Evolutionary conservation across 1,140 invertebrate species (phyloP).

Genomic region (Anoplophora glabripennis): DNA sequence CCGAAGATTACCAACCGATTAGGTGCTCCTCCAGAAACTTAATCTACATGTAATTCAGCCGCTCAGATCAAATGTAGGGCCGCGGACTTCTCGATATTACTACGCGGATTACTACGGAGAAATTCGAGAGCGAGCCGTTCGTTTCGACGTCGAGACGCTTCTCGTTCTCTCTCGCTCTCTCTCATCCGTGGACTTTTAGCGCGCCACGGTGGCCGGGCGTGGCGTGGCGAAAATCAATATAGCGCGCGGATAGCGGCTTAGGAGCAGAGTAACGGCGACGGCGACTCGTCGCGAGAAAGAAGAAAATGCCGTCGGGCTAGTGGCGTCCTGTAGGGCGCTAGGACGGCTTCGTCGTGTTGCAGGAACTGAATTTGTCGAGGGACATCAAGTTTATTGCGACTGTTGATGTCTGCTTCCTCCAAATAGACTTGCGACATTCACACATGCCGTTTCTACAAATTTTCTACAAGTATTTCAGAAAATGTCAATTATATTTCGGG

Average conservation of each 20-base stretch:
- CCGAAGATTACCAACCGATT: no score
- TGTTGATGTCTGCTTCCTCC: no score
- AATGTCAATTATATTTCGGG: no score
- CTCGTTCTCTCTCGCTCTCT: neutral
- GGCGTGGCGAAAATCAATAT: slow-evolving; percentile 40
- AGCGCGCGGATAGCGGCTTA: slow-evolving; percentile 33
- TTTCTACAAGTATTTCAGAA: no score
- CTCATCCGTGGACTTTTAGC: neutral
- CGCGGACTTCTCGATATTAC: no score
- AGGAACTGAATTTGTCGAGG: neutral
- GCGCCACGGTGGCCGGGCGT: slow-evolving; percentile 31
- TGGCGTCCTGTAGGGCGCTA: neutral
- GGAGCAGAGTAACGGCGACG: slow-evolving; percentile 8
- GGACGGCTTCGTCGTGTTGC: neutral
- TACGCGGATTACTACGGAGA: no score
- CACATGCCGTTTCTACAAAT: no score
- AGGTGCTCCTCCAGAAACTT: no score
- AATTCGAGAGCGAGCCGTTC: neutral
- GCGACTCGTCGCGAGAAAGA: neutral
- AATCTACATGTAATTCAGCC: no score
- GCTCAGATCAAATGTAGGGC: no score
- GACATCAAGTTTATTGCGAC: no score
- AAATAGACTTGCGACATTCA: no score
- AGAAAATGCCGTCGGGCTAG: neutral
- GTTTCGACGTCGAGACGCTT: neutral